A percentile compares a stretch with the other conserved stretches of the same genome.
Conservation (phyloP, 2,888 invertebrate genomes). For the Patella caerulea region DNA sequence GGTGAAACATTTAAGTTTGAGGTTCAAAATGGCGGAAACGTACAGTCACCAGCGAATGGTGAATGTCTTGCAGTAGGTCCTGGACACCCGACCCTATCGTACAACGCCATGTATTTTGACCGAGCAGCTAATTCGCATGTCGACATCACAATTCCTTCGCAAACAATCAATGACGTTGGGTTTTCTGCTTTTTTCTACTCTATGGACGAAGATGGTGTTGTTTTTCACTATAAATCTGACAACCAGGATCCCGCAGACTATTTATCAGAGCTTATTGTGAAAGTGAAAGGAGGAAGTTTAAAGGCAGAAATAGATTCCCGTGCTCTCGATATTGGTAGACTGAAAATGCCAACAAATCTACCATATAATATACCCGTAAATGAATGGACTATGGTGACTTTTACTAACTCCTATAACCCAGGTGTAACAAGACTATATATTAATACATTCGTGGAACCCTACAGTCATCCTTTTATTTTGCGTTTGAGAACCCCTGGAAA, state of each 20-base stretch:
- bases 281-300: background rate
- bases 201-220: background rate
- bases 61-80: background rate
- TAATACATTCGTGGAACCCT: background rate
- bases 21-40: background rate
- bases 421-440: background rate
- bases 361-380: background rate
- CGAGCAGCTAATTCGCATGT: background rate
- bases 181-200: background rate
- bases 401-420: background rate
- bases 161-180: background rate
- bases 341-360: background rate
- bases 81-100: background rate
- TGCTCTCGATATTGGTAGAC: background rate
- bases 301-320: background rate
- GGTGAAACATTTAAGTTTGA: background rate
- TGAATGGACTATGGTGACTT: background rate
- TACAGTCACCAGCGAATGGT: background rate
- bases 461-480: background rate
- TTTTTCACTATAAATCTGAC: background rate
- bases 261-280: background rate
- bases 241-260: background rate
- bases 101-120: background rate
- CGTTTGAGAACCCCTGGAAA: background rate
- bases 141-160: background rate